Evolutionary conservation across 2,797 vertebrate species (phyloP).

Genomic region (Siniperca obscura): DNA sequence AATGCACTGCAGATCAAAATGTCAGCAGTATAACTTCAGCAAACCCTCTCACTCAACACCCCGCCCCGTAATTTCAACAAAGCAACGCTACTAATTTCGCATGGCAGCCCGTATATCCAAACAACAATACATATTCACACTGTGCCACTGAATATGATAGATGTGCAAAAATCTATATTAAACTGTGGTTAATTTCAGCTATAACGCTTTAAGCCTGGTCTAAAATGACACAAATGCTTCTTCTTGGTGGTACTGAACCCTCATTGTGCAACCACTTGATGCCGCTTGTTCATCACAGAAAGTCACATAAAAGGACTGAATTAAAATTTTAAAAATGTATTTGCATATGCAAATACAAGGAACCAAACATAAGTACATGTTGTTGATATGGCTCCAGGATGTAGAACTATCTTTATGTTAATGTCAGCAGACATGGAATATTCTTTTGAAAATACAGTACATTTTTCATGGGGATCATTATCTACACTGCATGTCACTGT

Average conservation of each 20-base stretch:
- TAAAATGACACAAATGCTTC: slow-evolving; percentile 75
- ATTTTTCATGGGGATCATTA: slow-evolving; percentile 84
- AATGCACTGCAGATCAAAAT: slow-evolving; percentile 83
- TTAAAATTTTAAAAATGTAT: slow-evolving; percentile 67
- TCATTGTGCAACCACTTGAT: slow-evolving; percentile 83
- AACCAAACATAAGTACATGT: slow-evolving; percentile 80
- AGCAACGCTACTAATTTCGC: slow-evolving; percentile 76
- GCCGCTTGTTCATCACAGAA: slow-evolving; percentile 81
- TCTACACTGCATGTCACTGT: slow-evolving; percentile 80
- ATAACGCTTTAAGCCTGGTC: slow-evolving; percentile 74
- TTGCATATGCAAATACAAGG: slow-evolving; percentile 84
- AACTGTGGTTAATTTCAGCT: slow-evolving; percentile 80
- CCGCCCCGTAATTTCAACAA: slow-evolving; percentile 75
- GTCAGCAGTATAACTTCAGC: slow-evolving; percentile 80
- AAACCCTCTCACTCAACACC: slow-evolving; percentile 73
- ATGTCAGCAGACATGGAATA: slow-evolving; percentile 80
- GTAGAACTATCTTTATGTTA: slow-evolving; percentile 84
- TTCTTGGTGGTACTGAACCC: slow-evolving; percentile 76
- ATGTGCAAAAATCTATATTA: slow-evolving; percentile 78
- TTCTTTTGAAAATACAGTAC: slow-evolving; percentile 80
- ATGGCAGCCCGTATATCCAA: slow-evolving; percentile 72
- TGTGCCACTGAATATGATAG: slow-evolving; percentile 71
- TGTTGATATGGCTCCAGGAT: slow-evolving; percentile 82
- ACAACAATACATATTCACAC: slow-evolving; percentile 78
- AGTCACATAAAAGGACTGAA: slow-evolving; percentile 83